Base-by-base conservation (phyloP, 2,797 vertebrate species). In the Helarctos malayanus region DNA sequence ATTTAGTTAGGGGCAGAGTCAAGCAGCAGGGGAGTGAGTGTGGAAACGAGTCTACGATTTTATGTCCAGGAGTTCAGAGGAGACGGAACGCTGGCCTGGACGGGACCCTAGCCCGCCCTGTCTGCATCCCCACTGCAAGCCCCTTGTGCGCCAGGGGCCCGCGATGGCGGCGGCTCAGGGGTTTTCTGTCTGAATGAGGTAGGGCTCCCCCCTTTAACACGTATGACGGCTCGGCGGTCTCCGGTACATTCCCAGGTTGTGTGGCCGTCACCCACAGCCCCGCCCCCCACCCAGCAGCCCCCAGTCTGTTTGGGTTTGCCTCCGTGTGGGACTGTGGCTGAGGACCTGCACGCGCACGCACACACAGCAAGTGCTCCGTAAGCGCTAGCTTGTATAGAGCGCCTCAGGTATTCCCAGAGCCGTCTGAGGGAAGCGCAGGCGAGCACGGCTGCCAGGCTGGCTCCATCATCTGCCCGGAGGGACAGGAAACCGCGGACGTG, bases 401-500 rank as follows among this genome's bases (percentile, higher is more conserved):
- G 19, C 45, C 8, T 3, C 47, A 10, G 29, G 59, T 14, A 2
- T 61, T 61, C 27, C 27, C 57, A 61, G n/a, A 14, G 79, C 65
- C 12, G 2, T 35, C 6, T 0, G 1, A 59, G 61, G 21, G 27
- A 32, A 21, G 19, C 0, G 3, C 5, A 18, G 41, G 59, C 19
- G 14, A 27, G 19, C 38, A 7, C 12, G 41, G 78, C 69, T 15
- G 32, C 38, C n/a, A 15, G 21, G 71, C 11, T 5, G 13, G 52
- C 47, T 81, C 25, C 5, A 3, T 41, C 14, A 27, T 59, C 16
- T 59, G 13, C 52, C n/a, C 45, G 21, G 5, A 3, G 59, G 0
- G 8, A 59, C 56, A 32, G 4, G 29, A 83, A 59, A 23, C 49
- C 2, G 23, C 18, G 27, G 69, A 54, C 9, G 10, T 32, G 16